Evolutionary conservation across 1,140 invertebrate genomes (phyloP).

Genomic region (Eriocheir sinensis): DNA sequence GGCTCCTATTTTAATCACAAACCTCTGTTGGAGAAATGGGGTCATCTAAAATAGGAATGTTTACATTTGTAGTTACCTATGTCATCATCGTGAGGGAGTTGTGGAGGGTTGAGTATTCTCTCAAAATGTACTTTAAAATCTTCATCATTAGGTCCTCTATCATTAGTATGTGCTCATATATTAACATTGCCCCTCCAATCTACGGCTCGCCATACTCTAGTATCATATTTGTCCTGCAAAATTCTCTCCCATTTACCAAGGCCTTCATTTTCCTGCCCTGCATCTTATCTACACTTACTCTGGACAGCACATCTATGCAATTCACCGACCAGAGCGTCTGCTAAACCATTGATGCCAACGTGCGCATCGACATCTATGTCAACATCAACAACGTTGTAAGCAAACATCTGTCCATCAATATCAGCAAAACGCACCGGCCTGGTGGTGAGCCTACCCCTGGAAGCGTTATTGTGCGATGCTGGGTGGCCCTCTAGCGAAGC

Average conservation of each 20-base stretch:
- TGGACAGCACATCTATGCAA: neutral
- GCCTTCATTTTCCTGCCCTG: neutral
- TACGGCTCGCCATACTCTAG: slow-evolving; percentile 47
- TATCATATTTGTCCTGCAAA: slow-evolving; percentile 27
- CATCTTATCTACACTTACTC: neutral
- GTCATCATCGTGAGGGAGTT: neutral
- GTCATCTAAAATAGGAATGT: neutral
- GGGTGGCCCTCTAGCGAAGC: neutral
- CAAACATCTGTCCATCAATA: neutral
- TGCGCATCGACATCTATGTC: neutral
- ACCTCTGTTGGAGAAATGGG: neutral
- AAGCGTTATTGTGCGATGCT: neutral
- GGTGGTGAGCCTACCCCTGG: neutral
- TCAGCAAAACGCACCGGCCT: neutral
- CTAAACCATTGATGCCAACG: neutral
- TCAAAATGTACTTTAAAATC: slow-evolving; percentile 55
- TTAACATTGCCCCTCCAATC: slow-evolving; percentile 44
- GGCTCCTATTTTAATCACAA: neutral
- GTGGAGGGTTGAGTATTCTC: neutral
- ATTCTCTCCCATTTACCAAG: neutral
- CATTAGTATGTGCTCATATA: slow-evolving; percentile 8
- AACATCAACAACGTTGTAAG: neutral
- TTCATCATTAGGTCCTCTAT: slow-evolving; percentile 26
- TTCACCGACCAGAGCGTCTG: neutral
- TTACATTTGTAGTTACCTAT: neutral